A percentile compares a stretch with the other conserved stretches of the same genome.
Evolutionary conservation across 2,797 vertebrate genomes (phyloP).

Genomic region (Staurois parvus): DNA sequence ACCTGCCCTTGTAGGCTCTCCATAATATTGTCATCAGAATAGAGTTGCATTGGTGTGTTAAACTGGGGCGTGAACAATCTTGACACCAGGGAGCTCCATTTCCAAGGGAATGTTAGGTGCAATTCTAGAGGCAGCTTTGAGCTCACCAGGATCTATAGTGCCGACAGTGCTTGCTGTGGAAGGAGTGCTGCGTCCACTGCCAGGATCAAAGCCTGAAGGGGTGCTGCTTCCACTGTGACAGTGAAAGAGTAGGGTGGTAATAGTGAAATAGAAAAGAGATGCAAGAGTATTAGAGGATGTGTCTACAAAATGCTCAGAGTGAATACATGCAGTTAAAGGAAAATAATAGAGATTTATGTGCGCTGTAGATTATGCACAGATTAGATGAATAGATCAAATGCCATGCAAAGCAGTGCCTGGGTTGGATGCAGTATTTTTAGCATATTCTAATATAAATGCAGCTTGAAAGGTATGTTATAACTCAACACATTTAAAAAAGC

Average conservation of each 20-base stretch:
- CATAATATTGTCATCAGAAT: slow-evolving; percentile 85
- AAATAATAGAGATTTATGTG: slow-evolving; percentile 53
- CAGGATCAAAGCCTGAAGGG: slow-evolving; percentile 76
- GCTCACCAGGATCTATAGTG: slow-evolving; percentile 78
- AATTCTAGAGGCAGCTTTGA: slow-evolving; percentile 78
- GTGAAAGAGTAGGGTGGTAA: background rate
- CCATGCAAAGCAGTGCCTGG: background rate
- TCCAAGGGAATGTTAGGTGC: slow-evolving; percentile 82
- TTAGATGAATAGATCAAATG: background rate
- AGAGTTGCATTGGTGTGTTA: slow-evolving; percentile 83
- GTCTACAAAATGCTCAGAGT: background rate
- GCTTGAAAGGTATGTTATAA: background rate
- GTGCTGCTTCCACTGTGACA: slow-evolving; percentile 78
- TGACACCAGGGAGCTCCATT: slow-evolving; percentile 81
- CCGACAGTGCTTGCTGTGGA: slow-evolving; percentile 77
- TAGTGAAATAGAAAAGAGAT: slow-evolving; percentile 62
- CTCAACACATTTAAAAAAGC: background rate
- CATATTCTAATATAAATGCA: background rate
- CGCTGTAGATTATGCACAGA: background rate
- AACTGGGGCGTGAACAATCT: slow-evolving; percentile 83
- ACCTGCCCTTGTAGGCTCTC: slow-evolving; percentile 84
- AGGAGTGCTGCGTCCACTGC: slow-evolving; percentile 79
- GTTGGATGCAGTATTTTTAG: background rate
- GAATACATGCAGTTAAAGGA: slow-evolving; percentile 22
- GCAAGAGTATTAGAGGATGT: slow-evolving; percentile 66